Conservation (phyloP, 2,113 vertebrate genomes). For the Eulacestoma nigropectus region DNA sequence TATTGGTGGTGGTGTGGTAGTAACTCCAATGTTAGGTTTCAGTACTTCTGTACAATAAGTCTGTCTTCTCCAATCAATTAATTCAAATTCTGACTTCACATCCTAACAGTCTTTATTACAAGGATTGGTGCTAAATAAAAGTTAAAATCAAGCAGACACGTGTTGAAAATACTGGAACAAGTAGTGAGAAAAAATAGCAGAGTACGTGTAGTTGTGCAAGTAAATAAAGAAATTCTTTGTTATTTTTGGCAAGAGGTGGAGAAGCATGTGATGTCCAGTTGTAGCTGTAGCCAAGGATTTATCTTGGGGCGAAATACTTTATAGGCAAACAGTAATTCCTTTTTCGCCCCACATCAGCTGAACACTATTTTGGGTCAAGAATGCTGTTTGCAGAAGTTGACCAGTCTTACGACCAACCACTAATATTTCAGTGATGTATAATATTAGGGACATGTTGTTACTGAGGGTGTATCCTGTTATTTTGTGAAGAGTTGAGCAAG, state of each 20-base stretch:
- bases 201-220: constrained; percentile 6
- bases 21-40: not conserved
- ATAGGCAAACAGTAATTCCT: constrained; percentile 1
- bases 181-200: constrained; percentile 5
- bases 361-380: constrained; percentile 26
- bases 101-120: not conserved
- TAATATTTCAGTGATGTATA: not conserved
- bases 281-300: constrained; percentile 16
- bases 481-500: not conserved
- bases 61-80: not conserved
- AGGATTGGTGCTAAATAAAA: not conserved
- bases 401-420: not conserved
- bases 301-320: not conserved
- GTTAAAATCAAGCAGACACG: not conserved
- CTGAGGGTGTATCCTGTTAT: not conserved
- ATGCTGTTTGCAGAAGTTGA: not conserved
- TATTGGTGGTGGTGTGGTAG: not conserved
- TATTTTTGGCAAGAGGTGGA: constrained; percentile 32
- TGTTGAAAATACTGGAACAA: not conserved
- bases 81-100: not conserved
- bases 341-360: not conserved
- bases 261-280: not conserved
- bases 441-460: not conserved
- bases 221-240: constrained; percentile 35
- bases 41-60: not conserved